phyloP scores from a whole-genome alignment of 1,140 invertebrate genomes.

The Drosophila serrata region DNA sequence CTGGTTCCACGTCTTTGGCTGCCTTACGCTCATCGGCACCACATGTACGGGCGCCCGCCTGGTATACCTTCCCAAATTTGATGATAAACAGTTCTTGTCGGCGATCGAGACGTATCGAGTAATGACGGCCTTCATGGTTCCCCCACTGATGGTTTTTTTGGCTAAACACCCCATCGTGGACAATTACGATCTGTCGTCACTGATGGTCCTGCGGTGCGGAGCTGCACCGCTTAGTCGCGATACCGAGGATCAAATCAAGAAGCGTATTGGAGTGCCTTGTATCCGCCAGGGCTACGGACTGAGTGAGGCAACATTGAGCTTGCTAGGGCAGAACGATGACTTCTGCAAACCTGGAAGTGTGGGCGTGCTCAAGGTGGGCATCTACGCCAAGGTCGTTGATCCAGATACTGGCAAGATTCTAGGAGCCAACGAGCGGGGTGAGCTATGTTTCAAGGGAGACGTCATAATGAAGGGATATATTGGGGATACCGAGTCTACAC shows the following conservation, averaged over 20 bases:
- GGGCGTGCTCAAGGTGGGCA: slow-evolving; percentile 87
- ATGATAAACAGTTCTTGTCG: slow-evolving; percentile 88
- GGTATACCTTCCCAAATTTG: slow-evolving; percentile 89
- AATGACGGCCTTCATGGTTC: slow-evolving; percentile 88
- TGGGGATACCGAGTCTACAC: slow-evolving; percentile 88
- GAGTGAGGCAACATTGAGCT: slow-evolving; percentile 88
- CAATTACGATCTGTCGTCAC: slow-evolving; percentile 87
- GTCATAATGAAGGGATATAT: slow-evolving; percentile 90
- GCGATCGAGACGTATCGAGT: slow-evolving; percentile 88
- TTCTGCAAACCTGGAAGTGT: slow-evolving; percentile 88
- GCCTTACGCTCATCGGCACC: slow-evolving; percentile 85
- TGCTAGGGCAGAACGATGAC: slow-evolving; percentile 81
- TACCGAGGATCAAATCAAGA: slow-evolving; percentile 80
- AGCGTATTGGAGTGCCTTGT: slow-evolving; percentile 85
- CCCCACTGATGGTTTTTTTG: slow-evolving; percentile 88
- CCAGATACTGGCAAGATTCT: slow-evolving; percentile 87
- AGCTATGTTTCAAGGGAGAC: slow-evolving; percentile 87
- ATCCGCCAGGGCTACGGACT: slow-evolving; percentile 90
- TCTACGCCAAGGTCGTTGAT: slow-evolving; percentile 88
- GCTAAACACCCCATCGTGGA: slow-evolving; percentile 88
- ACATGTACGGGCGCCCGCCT: slow-evolving; percentile 87
- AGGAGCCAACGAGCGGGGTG: slow-evolving; percentile 88
- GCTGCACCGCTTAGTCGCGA: slow-evolving; percentile 86
- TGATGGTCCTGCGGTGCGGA: slow-evolving; percentile 87
- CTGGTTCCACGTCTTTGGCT: slow-evolving; percentile 89